phyloP scores from a whole-genome alignment of 1,140 invertebrate genomes.

The Carcinoscorpius rotundicauda region DNA sequence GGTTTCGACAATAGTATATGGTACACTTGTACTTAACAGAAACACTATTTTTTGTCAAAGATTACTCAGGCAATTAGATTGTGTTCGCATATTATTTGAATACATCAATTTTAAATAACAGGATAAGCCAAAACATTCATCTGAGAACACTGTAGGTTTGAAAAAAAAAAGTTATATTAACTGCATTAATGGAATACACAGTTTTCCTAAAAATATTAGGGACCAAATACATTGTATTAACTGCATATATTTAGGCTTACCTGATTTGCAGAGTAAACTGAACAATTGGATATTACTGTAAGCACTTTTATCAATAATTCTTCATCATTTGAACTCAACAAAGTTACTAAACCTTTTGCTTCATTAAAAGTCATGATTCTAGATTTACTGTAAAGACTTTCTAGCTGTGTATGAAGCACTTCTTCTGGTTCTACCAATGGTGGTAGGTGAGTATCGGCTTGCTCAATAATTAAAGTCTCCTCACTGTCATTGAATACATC shows the following conservation, averaged over 20 bases:
- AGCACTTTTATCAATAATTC: slow-evolving; percentile 39
- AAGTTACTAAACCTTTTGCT: slow-evolving; percentile 40
- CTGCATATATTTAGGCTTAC: not conserved
- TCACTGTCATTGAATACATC: slow-evolving; percentile 6
- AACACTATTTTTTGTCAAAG: too few species aligned
- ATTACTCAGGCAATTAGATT: too few species aligned
- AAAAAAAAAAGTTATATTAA: too few species aligned
- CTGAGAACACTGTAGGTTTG: too few species aligned
- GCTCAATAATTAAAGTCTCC: slow-evolving; percentile 2
- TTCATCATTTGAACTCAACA: slow-evolving; percentile 40
- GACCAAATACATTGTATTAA: too few species aligned
- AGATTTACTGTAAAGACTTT: slow-evolving; percentile 27
- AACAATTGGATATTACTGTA: slow-evolving; percentile 41
- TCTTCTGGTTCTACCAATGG: slow-evolving; percentile 28
- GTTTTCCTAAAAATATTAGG: too few species aligned
- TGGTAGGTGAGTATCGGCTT: not conserved
- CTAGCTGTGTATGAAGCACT: slow-evolving; percentile 29
- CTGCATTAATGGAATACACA: too few species aligned
- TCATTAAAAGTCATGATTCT: slow-evolving; percentile 38
- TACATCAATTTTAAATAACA: too few species aligned
- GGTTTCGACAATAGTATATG: too few species aligned
- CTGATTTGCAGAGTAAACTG: slow-evolving; percentile 40
- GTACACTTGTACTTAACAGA: too few species aligned
- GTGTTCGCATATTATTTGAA: too few species aligned
- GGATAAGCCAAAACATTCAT: too few species aligned